Percentiles rank a stretch among this genome's conserved stretches.
These are phyloP conservation scores for Leptinotarsa rubiginosa DNA, from an alignment of 2,888 invertebrate genomes.

Conservation along the genomic window DNA sequence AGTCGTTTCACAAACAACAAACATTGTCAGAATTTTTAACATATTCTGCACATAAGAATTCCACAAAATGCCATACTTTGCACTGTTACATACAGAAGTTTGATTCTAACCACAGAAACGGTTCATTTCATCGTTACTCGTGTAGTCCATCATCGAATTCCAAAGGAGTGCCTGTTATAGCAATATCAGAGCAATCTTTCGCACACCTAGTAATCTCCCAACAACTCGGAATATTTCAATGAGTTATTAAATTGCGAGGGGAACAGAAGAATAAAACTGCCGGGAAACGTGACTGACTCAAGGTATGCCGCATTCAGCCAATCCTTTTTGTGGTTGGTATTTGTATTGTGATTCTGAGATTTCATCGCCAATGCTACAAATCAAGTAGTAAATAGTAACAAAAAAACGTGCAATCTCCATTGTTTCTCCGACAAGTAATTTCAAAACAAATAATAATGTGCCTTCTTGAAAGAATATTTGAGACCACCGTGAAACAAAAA, in stretches of 20 bases:
- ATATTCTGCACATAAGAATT: too few relatives aligned
- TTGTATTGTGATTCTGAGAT: conserved; percentile 12
- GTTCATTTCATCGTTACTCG: not conserved
- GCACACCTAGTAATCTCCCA: conserved; percentile 13
- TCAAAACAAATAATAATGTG: not conserved
- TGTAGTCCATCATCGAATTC: not conserved
- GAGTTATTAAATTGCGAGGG: conserved; percentile 16
- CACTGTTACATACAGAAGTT: not conserved
- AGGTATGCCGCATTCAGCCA: conserved; percentile 21
- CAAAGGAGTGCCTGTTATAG: not conserved
- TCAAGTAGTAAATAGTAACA: not conserved
- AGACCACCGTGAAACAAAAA: too few relatives aligned
- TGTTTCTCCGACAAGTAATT: not conserved
- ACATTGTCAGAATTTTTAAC: too few relatives aligned
- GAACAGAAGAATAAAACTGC: conserved; percentile 4
- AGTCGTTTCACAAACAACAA: too few relatives aligned
- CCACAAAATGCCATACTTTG: too few relatives aligned
- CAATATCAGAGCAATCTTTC: conserved; percentile 1
- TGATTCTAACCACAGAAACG: not conserved
- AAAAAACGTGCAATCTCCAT: conserved; percentile 1
- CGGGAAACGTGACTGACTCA: conserved; percentile 24
- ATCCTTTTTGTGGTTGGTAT: conserved; percentile 18
- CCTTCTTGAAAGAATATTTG: not conserved
- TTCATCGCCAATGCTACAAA: conserved; percentile 11
- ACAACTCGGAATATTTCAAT: conserved; percentile 11